Base-by-base conservation (phyloP, 2,888 invertebrate species). In the Temnothorax unifasciatus region DNA sequence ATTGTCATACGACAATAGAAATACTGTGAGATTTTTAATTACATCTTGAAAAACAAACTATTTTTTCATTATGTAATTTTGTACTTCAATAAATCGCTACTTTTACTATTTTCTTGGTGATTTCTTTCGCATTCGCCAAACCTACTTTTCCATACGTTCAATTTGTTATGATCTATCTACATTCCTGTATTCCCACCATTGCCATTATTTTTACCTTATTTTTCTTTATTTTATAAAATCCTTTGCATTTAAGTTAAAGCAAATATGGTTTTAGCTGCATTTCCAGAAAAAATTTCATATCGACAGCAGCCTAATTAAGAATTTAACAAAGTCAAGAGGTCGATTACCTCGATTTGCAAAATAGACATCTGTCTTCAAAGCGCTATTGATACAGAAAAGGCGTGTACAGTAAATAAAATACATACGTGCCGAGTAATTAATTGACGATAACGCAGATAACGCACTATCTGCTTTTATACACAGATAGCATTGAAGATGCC, bases 31-130 rank as follows among this genome's bases (percentile, higher is more conserved):
- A 13, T 34, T 21, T 25, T 13, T 47, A 41, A 15, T 41, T 21
- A 44, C 44, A 11, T 13, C 3, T 44, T 44, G 44, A 44, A 66
- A 66, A 44, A 5, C 3, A 0, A 21, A 69, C 2, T 5, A 13
- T 44, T 52, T 68, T 68, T 64, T 1, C 34, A 2, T 64, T 38
- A 21, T 84, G 13, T 76, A 81, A 25, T 81, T 86, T 87, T 82
- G 21, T 87, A 84, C 69, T 54, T 38, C 18, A 87, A 87, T 88
- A 87, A 87, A 84, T 11, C 68, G 13, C 64, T 21, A 64, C 2
- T 73, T 18, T 4, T 18, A 5, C 3, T 66, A 34, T 6, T 84
- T 54, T 18, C 6, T 25, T 63, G 3, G 5, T 50, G 25, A 8
- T 44, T 64, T 47, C 15, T 59, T 29, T 52, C 3, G 29, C 15